Evolutionary conservation across 2,113 vertebrate genomes (phyloP).

Genomic region (Cebus imitator): DNA sequence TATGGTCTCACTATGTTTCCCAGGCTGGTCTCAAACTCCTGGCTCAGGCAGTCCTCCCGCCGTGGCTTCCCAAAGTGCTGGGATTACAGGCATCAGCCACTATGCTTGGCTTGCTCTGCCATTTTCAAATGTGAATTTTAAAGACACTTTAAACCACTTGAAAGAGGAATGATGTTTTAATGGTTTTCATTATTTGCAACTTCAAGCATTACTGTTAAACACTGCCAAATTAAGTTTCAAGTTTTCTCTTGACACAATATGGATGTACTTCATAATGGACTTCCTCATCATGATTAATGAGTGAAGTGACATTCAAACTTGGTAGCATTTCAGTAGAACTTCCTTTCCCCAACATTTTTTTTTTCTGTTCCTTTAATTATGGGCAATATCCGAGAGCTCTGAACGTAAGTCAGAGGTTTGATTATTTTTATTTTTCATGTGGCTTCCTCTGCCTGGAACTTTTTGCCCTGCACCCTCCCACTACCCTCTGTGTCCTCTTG

Average conservation of each 20-base stretch:
- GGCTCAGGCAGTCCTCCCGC: too few relatives aligned
- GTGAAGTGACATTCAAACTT: slow-evolving; percentile 48
- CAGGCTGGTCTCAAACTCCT: too few relatives aligned
- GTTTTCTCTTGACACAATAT: slow-evolving; percentile 42
- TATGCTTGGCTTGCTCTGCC: slow-evolving; percentile 12
- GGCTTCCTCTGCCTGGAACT: background rate
- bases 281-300: slow-evolving; percentile 18
- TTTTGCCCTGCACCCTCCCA: background rate
- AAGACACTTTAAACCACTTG: slow-evolving; percentile 67
- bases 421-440: background rate
- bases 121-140: slow-evolving; percentile 72
- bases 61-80: too few relatives aligned
- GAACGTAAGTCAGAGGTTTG: background rate
- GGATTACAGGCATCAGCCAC: too few relatives aligned
- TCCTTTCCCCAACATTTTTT: background rate
- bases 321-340: slow-evolving; percentile 45
- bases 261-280: slow-evolving; percentile 28
- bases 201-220: slow-evolving; percentile 60
- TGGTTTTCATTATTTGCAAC: slow-evolving; percentile 63
- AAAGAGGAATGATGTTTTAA: slow-evolving; percentile 65
- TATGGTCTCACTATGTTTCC: too few relatives aligned
- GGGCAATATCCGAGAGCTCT: background rate
- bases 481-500: background rate
- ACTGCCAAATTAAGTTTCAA: slow-evolving; percentile 57
- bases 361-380: slow-evolving; percentile 22